Percentiles rank a stretch among this genome's conserved stretches.
Evolutionary conservation across 2,797 vertebrate genomes (phyloP).

Genomic region (Protonibea diacanthus): DNA sequence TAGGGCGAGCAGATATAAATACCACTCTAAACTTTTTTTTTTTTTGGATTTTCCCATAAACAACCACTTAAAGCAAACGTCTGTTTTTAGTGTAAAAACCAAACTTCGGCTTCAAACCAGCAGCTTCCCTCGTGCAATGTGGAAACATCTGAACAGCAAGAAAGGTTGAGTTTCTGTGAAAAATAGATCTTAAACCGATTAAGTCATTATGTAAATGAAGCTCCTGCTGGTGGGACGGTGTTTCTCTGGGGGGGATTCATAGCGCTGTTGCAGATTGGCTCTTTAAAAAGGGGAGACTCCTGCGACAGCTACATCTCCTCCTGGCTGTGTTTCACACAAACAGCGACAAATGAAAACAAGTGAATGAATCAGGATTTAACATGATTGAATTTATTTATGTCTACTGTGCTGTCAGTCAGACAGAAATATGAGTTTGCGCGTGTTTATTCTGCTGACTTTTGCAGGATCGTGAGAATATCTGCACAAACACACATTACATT

Average conservation of each 20-base stretch:
- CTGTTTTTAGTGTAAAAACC: not conserved
- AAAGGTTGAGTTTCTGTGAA: constrained; percentile 11
- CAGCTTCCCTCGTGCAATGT: not conserved
- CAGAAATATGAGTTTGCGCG: not conserved
- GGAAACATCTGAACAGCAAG: constrained; percentile 1
- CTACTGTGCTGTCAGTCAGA: not conserved
- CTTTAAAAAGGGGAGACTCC: constrained; percentile 24
- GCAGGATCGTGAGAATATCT: not conserved
- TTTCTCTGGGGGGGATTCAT: constrained; percentile 43
- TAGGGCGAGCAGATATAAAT: not conserved
- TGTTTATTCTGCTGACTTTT: not conserved
- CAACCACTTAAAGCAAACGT: not conserved
- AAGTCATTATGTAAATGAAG: constrained; percentile 48
- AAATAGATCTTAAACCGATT: constrained; percentile 9
- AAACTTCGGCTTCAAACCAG: not conserved
- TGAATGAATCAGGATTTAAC: constrained; percentile 7
- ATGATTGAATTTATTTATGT: constrained; percentile 14
- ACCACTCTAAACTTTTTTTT: not conserved
- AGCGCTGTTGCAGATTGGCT: constrained; percentile 32
- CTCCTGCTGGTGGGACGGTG: constrained; percentile 6
- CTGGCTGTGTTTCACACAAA: constrained; percentile 31
- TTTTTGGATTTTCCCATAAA: not conserved
- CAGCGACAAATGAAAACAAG: constrained; percentile 16
- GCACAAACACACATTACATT: not conserved
- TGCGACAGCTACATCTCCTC: constrained; percentile 11